phyloP scores from a whole-genome alignment of 1,140 invertebrate genomes.

The Cotesia chilonis region DNA sequence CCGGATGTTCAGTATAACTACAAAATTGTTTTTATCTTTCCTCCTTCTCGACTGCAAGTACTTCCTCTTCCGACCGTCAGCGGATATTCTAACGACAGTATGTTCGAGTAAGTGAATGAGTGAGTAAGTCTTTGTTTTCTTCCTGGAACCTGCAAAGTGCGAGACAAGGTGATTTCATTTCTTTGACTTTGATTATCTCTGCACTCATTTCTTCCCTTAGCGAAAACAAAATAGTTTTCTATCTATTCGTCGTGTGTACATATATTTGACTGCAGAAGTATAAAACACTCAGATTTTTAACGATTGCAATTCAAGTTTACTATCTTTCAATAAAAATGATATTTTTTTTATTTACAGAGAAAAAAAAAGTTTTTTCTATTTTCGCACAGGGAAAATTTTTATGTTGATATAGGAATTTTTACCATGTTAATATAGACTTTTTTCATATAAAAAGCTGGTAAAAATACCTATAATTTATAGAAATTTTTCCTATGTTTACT shows the following conservation, averaged over 20 bases:
- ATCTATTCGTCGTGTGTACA: not conserved
- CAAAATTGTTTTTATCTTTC: constrained; percentile 38
- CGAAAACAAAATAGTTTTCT: constrained; percentile 1
- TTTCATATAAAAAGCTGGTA: too few species aligned
- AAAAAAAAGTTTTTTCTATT: too few species aligned
- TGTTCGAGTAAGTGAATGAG: too few species aligned
- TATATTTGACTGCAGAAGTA: not conserved
- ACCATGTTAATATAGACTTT: too few species aligned
- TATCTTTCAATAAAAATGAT: not conserved
- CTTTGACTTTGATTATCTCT: constrained; percentile 27
- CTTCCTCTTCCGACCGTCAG: not conserved
- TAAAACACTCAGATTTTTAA: not conserved
- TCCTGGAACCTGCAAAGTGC: constrained; percentile 16
- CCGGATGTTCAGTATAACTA: constrained; percentile 31
- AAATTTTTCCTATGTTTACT: too few species aligned
- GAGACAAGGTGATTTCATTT: constrained; percentile 35
- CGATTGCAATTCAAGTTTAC: not conserved
- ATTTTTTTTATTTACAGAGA: not conserved
- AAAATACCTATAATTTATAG: too few species aligned
- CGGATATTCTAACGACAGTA: constrained; percentile 14
- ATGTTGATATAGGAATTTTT: too few species aligned
- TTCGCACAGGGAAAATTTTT: too few species aligned
- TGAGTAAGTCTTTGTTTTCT: constrained; percentile 5
- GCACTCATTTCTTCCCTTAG: constrained; percentile 1
- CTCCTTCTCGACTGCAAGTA: not conserved